Conservation (phyloP, 2,888 invertebrate species). For the Ormia ochracea region DNA sequence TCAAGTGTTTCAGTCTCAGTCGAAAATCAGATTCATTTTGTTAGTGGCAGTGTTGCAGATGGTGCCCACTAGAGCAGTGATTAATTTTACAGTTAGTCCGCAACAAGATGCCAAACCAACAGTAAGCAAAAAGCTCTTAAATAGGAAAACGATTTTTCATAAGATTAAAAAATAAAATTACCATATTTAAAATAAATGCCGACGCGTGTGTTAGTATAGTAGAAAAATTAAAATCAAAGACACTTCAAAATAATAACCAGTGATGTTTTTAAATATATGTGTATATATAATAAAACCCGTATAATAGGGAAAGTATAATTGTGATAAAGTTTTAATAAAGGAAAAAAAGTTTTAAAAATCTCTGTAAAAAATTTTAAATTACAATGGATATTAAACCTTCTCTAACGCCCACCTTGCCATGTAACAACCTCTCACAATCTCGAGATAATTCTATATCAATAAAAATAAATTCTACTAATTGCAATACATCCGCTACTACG, state of each 20-base stretch:
- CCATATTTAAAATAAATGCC: conserved; percentile 26
- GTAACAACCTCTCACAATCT: conserved; percentile 19
- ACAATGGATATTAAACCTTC: conserved; percentile 72
- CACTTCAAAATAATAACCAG: neutral
- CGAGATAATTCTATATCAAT: conserved; percentile 2
- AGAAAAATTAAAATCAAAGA: neutral
- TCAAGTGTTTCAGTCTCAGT: conserved; percentile 69
- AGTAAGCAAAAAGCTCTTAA: conserved; percentile 59
- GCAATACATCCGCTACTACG: conserved; percentile 57
- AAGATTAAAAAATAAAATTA: neutral
- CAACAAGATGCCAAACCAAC: conserved; percentile 72
- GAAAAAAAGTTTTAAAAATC: conserved; percentile 20
- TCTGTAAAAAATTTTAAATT: conserved; percentile 25
- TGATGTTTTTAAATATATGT: conserved; percentile 32
- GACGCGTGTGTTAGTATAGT: conserved; percentile 57
- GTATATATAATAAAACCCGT: neutral
- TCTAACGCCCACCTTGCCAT: conserved; percentile 60
- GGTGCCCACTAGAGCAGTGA: conserved; percentile 70
- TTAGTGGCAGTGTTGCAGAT: conserved; percentile 68
- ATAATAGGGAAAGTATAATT: conserved; percentile 24
- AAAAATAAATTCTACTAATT: neutral
- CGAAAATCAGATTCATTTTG: conserved; percentile 64
- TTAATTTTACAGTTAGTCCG: conserved; percentile 76
- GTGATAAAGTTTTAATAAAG: conserved; percentile 31
- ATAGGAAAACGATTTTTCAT: conserved; percentile 17